Evolutionary conservation across 1,140 invertebrate species (phyloP), one percentile per base, ranked within the genome.

Genomic region (Laupala kohalensis): DNA sequence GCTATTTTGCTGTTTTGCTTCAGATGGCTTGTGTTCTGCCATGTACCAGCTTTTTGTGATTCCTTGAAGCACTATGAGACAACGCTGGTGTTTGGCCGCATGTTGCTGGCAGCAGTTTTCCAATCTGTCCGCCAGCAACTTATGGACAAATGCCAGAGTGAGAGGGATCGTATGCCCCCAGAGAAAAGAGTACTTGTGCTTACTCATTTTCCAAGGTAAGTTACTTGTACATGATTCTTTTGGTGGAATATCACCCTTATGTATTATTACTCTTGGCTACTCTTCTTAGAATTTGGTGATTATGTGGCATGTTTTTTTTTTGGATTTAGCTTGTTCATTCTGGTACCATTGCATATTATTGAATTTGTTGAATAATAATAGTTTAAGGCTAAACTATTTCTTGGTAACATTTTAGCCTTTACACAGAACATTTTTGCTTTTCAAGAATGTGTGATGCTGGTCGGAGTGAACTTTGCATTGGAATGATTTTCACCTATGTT

Each of bases 11-110:
- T 37, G 30, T 37, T 15, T 37, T 37, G 30, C 30, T 53, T 53
- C 75, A 92, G 95, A 75, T 98, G 96, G 95, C 81, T 98, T 26
- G 93, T 96, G 15, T 97, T 95, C 78, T 97, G 95, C 77, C 92
- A 96, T 81, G 92, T 97, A 5, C 95, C 95, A 15, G 91, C 92
- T 9, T 95, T 97, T 79, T 98, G 95, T 78, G 94, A 97, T 81
- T 96, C 95, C 4, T 80, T 98, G 28, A 89, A 89, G 0, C 92
- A 95, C 79, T 93, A 90, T 77, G 94, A 97, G 69, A 94, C 93
- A 0, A 93, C 94, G 0, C 80, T 91, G 6, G 93, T 96, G 5
- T 98, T 98, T 83, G 96, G 95, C 0, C 84, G 90, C 25, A 92
- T 91, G 0, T 81, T 97, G 25, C 82, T 97, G 1, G 84, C 91